A percentile compares a stretch with the other conserved stretches of the same genome.
phyloP scores from a whole-genome alignment of 2,113 vertebrate species.

The Ammospiza nelsoni region DNA sequence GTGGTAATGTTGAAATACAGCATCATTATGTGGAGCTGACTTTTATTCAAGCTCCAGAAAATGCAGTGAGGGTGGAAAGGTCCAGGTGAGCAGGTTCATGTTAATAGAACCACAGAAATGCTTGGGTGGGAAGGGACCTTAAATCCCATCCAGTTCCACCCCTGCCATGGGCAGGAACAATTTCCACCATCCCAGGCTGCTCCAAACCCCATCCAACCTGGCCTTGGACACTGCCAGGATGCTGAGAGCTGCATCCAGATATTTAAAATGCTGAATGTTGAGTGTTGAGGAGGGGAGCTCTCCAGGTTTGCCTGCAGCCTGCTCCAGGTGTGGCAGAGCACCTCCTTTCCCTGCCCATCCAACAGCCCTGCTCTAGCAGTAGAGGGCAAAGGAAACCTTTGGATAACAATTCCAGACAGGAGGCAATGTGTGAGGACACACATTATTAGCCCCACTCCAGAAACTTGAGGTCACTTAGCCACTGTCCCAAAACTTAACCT shows the following conservation, averaged over 20 bases:
- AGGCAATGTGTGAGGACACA: background rate
- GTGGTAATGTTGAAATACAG: background rate
- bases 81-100: background rate
- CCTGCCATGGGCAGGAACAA: background rate
- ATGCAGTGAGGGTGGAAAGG: background rate
- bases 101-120: background rate
- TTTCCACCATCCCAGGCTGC: background rate
- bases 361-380: background rate
- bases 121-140: background rate
- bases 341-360: background rate
- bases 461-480: background rate
- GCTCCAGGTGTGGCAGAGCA: background rate
- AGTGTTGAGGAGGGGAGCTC: background rate
- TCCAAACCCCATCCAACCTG: fast-evolving
- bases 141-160: fast-evolving
- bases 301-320: background rate
- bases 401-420: background rate
- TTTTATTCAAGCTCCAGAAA: background rate
- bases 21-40: background rate
- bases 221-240: background rate
- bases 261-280: background rate
- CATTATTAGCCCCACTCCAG: background rate
- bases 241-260: background rate
- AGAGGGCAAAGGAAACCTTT: background rate
- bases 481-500: background rate